Conservation (phyloP, 2,797 vertebrate genomes). For the Platalea minor region DNA sequence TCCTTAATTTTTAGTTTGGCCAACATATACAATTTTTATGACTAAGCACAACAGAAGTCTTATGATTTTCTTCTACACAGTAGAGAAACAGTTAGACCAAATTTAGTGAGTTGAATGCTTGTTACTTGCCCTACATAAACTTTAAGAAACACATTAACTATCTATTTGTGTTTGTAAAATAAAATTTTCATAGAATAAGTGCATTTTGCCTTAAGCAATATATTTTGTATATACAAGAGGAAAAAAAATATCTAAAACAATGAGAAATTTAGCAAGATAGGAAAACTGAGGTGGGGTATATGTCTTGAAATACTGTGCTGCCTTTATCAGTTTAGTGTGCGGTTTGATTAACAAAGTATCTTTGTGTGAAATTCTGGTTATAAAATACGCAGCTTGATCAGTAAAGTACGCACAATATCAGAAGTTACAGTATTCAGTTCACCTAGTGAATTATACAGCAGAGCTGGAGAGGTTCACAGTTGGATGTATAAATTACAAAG, state of each 20-base stretch:
- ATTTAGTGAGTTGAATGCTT: background rate
- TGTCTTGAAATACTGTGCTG: background rate
- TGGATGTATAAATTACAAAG: slow-evolving; percentile 34
- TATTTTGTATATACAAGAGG: background rate
- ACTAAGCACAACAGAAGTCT: background rate
- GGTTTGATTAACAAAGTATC: background rate
- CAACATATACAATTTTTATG: background rate
- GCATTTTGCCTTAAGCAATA: background rate
- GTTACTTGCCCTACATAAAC: background rate
- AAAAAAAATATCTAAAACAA: background rate
- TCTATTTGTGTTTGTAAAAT: background rate
- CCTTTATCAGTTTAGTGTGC: background rate
- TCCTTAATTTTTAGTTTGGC: background rate
- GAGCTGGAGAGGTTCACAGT: background rate
- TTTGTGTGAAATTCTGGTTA: background rate
- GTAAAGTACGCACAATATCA: background rate
- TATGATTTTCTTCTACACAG: background rate
- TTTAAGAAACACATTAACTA: background rate
- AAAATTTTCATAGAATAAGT: background rate
- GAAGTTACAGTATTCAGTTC: background rate
- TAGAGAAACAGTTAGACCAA: background rate
- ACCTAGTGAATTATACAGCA: slow-evolving; percentile 28
- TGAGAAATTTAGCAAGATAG: background rate
- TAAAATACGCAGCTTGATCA: slow-evolving; percentile 24
- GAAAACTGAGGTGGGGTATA: background rate